Conservation (phyloP, 1,140 invertebrate genomes). For the Pseudoatta argentina region DNA sequence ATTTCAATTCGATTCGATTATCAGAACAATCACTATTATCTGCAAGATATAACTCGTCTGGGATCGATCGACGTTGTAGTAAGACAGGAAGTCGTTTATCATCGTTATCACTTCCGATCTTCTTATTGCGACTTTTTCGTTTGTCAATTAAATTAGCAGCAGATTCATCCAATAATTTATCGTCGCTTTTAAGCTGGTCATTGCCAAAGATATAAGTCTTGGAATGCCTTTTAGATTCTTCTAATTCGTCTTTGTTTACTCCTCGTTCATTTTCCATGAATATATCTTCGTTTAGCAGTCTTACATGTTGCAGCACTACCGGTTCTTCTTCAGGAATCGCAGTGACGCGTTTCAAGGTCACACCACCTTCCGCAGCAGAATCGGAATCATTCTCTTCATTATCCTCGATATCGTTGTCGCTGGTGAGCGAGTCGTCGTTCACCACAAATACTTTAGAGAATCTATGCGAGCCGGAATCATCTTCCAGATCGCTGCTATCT, state of each 20-base stretch:
- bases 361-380: constrained; percentile 74
- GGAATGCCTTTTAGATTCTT: background rate
- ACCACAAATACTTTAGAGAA: constrained; percentile 92
- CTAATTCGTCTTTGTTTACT: background rate
- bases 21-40: constrained; percentile 80
- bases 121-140: constrained; percentile 49
- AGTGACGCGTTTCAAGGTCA: constrained; percentile 76
- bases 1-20: constrained; percentile 81
- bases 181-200: background rate
- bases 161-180: constrained; percentile 25
- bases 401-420: constrained; percentile 87
- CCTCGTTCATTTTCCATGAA: constrained; percentile 30
- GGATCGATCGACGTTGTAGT: constrained; percentile 53
- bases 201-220: constrained; percentile 7
- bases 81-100: constrained; percentile 51
- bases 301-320: constrained; percentile 79
- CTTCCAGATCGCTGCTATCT: constrained; percentile 89
- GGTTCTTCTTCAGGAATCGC: constrained; percentile 78
- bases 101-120: background rate
- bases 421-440: constrained; percentile 90
- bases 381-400: constrained; percentile 84
- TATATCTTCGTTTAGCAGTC: constrained; percentile 79
- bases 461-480: constrained; percentile 88
- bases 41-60: constrained; percentile 81
- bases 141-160: constrained; percentile 37